Evolutionary conservation across 1,140 invertebrate species (phyloP).

Genomic region (Doryteuthis pealeii): DNA sequence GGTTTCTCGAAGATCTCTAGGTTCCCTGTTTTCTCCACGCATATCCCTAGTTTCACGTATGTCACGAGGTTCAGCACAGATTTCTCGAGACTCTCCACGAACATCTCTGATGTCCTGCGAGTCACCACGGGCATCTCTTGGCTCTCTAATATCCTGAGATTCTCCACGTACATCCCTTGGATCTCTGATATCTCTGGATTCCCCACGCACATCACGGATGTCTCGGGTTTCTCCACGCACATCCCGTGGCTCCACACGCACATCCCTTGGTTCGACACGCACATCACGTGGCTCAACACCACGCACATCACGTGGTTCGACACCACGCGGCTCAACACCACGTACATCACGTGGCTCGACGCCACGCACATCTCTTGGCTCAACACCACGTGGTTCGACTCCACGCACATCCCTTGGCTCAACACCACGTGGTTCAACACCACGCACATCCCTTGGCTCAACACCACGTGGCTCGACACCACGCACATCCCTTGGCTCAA

Average conservation of each 20-base stretch:
- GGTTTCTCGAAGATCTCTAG: not conserved
- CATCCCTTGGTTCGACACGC: not conserved
- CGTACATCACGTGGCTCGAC: not conserved
- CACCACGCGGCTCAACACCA: not conserved
- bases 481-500: not conserved
- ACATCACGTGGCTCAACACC: constrained; percentile 7
- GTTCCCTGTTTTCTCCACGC: not conserved
- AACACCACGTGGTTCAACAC: not conserved
- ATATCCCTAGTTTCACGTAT: constrained; percentile 4
- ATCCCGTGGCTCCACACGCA: not conserved
- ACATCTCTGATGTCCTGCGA: not conserved
- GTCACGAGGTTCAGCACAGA: not conserved
- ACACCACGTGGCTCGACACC: not conserved
- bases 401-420: not conserved
- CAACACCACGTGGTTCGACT: not conserved
- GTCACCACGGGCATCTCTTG: not conserved
- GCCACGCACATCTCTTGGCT: constrained; percentile 2
- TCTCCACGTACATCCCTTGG: not conserved
- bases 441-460: not conserved
- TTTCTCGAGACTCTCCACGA: not conserved
- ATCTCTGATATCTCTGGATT: not conserved
- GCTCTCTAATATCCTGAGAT: not conserved
- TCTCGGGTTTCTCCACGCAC: constrained; percentile 9
- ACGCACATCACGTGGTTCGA: not conserved
- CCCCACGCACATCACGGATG: not conserved